Evolutionary conservation across 1,140 invertebrate species (phyloP).

Genomic region (Cotesia glomerata): DNA sequence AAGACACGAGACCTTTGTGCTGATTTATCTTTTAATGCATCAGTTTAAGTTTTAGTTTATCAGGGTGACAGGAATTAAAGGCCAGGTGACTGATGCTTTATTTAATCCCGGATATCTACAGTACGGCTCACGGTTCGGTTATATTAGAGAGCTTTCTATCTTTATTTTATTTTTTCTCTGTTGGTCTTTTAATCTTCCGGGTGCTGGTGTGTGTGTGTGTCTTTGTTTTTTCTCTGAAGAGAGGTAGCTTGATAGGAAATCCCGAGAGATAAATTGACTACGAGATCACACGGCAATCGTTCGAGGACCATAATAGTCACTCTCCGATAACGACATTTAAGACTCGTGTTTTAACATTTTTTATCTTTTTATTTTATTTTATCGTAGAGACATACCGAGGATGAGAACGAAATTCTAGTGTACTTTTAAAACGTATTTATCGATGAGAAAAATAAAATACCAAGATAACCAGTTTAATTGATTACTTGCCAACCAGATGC

Average conservation of each 20-base stretch:
- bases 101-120: conserved; percentile 2
- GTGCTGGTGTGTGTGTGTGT: too few species aligned
- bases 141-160: neutral
- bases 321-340: neutral
- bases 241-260: conserved; percentile 9
- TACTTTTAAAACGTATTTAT: neutral
- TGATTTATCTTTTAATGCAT: conserved; percentile 8
- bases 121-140: neutral
- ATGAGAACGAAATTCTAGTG: neutral
- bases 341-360: neutral
- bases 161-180: neutral
- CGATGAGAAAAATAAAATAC: too few species aligned
- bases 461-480: too few species aligned
- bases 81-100: conserved; percentile 5
- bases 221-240: too few species aligned
- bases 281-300: neutral
- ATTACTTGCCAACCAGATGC: too few species aligned
- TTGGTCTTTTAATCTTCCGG: neutral
- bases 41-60: conserved; percentile 2
- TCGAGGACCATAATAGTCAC: conserved; percentile 3
- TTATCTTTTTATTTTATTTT: neutral
- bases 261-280: conserved; percentile 7
- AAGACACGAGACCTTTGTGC: neutral
- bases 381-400: neutral
- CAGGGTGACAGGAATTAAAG: conserved; percentile 6